A percentile compares a stretch with the other conserved stretches of the same genome.
Conservation (phyloP, 1,140 invertebrate species). For the Zaprionus davidi region DNA sequence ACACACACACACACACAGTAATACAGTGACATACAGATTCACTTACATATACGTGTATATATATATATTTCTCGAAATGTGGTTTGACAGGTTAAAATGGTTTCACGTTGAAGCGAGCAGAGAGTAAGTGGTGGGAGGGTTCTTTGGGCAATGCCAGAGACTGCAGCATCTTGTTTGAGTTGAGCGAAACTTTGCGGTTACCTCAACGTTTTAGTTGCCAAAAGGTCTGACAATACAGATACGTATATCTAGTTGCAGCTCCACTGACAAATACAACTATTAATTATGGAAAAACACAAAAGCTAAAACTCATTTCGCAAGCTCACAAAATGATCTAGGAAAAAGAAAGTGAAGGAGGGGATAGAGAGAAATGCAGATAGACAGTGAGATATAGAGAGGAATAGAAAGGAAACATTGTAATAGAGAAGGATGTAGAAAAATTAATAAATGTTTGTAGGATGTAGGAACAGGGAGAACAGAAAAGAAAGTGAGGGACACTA, state of each 20-base stretch:
- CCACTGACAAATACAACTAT: neutral
- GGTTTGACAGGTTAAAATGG: slow-evolving; percentile 50
- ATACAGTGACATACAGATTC: slow-evolving; percentile 3
- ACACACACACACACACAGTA: slow-evolving; percentile 5
- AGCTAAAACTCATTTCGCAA: neutral
- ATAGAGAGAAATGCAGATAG: neutral
- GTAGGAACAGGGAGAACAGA: too few species aligned
- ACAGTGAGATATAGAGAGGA: neutral
- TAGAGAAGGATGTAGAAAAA: neutral
- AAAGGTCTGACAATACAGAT: slow-evolving; percentile 12
- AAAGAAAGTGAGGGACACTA: too few species aligned
- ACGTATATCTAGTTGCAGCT: slow-evolving; percentile 3
- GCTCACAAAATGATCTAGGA: neutral
- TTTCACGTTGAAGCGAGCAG: slow-evolving; percentile 23
- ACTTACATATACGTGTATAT: slow-evolving; percentile 26
- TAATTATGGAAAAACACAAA: neutral
- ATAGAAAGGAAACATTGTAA: neutral
- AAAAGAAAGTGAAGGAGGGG: neutral
- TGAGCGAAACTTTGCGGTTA: slow-evolving; percentile 45
- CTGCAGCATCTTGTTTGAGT: slow-evolving; percentile 39
- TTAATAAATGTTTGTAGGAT: neutral
- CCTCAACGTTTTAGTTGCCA: slow-evolving; percentile 43
- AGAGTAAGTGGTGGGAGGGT: neutral
- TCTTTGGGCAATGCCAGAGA: neutral
- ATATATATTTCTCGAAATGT: slow-evolving; percentile 49